Percentiles rank a stretch among this genome's conserved stretches.
phyloP scores from a whole-genome alignment of 2,888 invertebrate species.

The Nemoura dubitans region DNA sequence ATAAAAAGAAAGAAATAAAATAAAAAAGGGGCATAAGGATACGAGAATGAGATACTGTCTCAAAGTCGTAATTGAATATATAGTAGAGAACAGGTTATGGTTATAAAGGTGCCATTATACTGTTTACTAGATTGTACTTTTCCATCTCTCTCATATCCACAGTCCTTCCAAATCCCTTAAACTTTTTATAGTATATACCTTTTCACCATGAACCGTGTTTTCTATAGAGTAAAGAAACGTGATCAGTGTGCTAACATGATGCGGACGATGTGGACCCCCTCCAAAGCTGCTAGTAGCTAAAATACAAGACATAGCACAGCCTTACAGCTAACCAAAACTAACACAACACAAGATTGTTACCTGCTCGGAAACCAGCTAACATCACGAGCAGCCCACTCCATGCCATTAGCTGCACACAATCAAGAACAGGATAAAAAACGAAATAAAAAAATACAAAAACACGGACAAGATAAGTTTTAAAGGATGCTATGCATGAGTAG shows the following conservation, averaged over 20 bases:
- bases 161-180: conserved; percentile 37
- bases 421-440: neutral
- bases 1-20: neutral
- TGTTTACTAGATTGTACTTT: conserved; percentile 36
- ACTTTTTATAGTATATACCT: conserved; percentile 40
- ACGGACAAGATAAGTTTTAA: conserved; percentile 13
- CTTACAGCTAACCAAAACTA: conserved; percentile 33
- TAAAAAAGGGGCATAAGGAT: neutral
- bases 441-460: neutral
- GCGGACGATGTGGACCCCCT: conserved; percentile 25
- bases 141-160: conserved; percentile 31
- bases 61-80: conserved; percentile 15
- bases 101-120: conserved; percentile 27
- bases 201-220: conserved; percentile 45
- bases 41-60: conserved; percentile 7
- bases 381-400: conserved; percentile 39
- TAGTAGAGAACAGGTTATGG: neutral
- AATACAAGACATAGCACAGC: conserved; percentile 38
- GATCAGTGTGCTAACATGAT: conserved; percentile 44
- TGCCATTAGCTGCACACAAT: conserved; percentile 25
- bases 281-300: conserved; percentile 41
- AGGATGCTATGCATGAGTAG: conserved; percentile 9
- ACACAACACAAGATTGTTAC: conserved; percentile 32
- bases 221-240: conserved; percentile 43
- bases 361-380: conserved; percentile 37